Evolutionary conservation across 2,888 invertebrate species (phyloP), one percentile per base, ranked within the genome.

Genomic region (Nemoura dubitans): DNA sequence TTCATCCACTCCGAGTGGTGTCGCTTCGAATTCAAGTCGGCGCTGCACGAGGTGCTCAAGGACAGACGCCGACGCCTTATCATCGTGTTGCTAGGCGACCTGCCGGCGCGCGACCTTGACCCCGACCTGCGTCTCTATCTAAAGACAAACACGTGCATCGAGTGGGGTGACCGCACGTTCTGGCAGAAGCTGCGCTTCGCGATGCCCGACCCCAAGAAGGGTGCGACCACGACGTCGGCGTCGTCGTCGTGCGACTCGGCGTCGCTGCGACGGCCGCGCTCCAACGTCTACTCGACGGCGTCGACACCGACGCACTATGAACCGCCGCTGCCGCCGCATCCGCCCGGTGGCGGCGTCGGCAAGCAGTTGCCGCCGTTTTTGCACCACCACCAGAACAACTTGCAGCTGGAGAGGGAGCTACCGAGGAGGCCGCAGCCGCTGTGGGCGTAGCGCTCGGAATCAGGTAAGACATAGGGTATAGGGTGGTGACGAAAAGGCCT

Each of bases 1-100:
- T 99, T 98, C 92, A 94, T 98, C 88, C 96, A 97, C 92, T 97
- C 97, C 92, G 98, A 98, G 92, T 99, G 98, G 98, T 96, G 96
- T 90, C 94, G 97, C 89, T 97, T 98, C 91, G 98, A 99, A 92
- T 98, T 98, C 92, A 97, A 98, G 93, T 96, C 97, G 90, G 98
- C 98, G 36, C 94, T 98, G 86, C 97, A 97, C 91, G 97, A 98
- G 92, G 96, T 97, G 90, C 94, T 98, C 89, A 96, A 97, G 92
- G 96, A 96, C 92, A 94, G 96, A 90, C 94, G 96, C 91, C 95
- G 96, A 91, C 95, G 97, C 91, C 94, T 98, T 90, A 96, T 99
- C 90, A 96, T 98, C 90, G 95, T 99, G 89, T 94, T 98, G 89
- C 95, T 97, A 90, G 98, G 98, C 85, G 98, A 98, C 90, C 93